Evolutionary conservation across 1,140 invertebrate genomes (phyloP), one percentile per base, ranked within the genome.

Genomic region (Trachymyrmex cornetzi): DNA sequence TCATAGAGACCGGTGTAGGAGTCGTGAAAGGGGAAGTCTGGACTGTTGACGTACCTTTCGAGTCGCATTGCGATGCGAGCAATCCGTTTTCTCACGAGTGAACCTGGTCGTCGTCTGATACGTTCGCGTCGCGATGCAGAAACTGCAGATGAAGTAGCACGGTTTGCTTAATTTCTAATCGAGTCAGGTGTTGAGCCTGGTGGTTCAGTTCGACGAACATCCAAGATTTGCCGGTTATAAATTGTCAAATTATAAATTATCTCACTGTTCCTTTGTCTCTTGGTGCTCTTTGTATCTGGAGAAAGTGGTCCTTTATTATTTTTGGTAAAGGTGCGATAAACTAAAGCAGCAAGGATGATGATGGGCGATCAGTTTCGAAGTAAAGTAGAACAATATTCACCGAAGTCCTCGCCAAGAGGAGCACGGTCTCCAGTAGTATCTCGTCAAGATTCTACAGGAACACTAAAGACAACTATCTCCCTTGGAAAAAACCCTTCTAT

Each of bases 391-490:
- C 97, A 98, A 96, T 98, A 98, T 96, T 99, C 98, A 90, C 98
- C 98, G 80, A 99, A 99, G 96, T 99, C 98, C 88, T 99, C 98
- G 91, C 98, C 99, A 82, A 97, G 98, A 95, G 98, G 98, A 93
- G 97, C 98, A 88, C 97, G 98, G 92, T 99, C 98, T 92, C 99
- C 98, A 91, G 98, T 99, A 91, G 98, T 99, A 93, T 98, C 98
- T 87, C 96, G 98, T 86, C 98, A 99, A 94, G 99, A 99, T 96
- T 99, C 98, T 61, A 99, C 98, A 86, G 99, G 99, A 92, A 99
- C 99, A 74, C 96, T 99, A 88, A 99, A 99, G 96, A 99, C 99
- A 86, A 99, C 99, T 66, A 99, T 99, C 96, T 99, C 98, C 75
- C 96, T 99, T 77, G 99, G 99, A 88, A 99, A 99, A 95, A 99